phyloP scores from a whole-genome alignment of 92 coral and sea anemone genomes.

The Heteractis magnifica region DNA sequence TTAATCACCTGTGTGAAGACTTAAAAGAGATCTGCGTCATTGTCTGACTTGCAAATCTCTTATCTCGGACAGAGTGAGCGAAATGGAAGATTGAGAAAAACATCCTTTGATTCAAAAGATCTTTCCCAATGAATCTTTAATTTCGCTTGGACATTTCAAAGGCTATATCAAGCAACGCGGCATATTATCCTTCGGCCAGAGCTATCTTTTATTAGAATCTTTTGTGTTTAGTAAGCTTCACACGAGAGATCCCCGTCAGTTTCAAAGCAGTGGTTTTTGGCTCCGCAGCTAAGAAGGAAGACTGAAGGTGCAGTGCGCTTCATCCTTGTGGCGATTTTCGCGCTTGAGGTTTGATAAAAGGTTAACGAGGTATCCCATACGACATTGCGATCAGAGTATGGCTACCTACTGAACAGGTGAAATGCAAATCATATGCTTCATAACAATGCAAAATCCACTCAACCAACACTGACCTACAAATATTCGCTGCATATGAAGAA shows the following conservation, averaged over 20 bases:
- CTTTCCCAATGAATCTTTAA: not conserved
- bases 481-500: conserved; percentile 59
- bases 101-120: not conserved
- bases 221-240: not conserved
- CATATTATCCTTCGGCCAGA: not conserved
- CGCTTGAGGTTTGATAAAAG: conserved; percentile 13
- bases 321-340: not conserved
- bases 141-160: not conserved
- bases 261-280: not conserved
- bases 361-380: conserved; percentile 26
- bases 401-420: conserved; percentile 8
- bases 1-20: not conserved
- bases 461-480: not conserved
- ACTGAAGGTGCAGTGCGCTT: not conserved
- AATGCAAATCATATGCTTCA: not conserved
- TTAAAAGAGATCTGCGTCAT: not conserved
- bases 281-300: not conserved
- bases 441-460: conserved; percentile 22
- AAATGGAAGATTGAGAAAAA: not conserved
- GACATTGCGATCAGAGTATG: conserved; percentile 14
- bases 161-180: not conserved
- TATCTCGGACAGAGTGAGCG: not conserved
- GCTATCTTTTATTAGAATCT: not conserved
- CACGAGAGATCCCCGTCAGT: not conserved
- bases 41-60: conserved; percentile 7